A percentile compares a stretch with the other conserved stretches of the same genome.
These are phyloP conservation scores for Tricholauxania praeusta DNA, from an alignment of 2,888 invertebrate genomes.

Conservation along the genomic window DNA sequence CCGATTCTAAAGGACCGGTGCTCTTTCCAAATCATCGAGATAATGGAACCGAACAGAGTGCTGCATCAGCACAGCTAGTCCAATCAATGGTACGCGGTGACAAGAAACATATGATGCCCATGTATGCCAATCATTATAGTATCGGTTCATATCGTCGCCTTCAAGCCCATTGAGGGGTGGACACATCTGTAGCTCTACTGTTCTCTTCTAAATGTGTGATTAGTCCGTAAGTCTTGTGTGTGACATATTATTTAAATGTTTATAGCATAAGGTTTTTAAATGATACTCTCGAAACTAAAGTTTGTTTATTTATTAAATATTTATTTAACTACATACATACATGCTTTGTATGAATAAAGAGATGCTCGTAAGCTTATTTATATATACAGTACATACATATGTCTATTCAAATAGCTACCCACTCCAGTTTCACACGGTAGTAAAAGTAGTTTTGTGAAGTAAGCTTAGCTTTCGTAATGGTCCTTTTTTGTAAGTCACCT, in stretches of 20 bases:
- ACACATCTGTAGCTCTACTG: not conserved
- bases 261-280: not conserved
- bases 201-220: not conserved
- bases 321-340: too few relatives aligned
- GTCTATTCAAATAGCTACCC: too few relatives aligned
- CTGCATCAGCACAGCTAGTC: conserved; percentile 62
- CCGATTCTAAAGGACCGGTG: conserved; percentile 46
- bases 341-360: too few relatives aligned
- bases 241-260: not conserved
- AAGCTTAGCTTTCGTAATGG: too few relatives aligned
- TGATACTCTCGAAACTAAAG: not conserved
- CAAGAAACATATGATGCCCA: conserved; percentile 62
- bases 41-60: conserved; percentile 54
- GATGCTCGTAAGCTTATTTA: too few relatives aligned
- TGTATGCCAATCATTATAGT: conserved; percentile 59
- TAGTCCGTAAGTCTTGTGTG: not conserved
- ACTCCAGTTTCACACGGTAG: too few relatives aligned
- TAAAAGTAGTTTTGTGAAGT: too few relatives aligned
- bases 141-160: conserved; percentile 44
- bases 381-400: too few relatives aligned
- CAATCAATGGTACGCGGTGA: conserved; percentile 64
- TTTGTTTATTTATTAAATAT: too few relatives aligned
- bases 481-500: too few relatives aligned
- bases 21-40: conserved; percentile 47
- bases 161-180: conserved; percentile 7